Conservation (phyloP, 30 jellyfish, hydroid and myxozoan genomes). For the Clytia hemisphaerica region DNA sequence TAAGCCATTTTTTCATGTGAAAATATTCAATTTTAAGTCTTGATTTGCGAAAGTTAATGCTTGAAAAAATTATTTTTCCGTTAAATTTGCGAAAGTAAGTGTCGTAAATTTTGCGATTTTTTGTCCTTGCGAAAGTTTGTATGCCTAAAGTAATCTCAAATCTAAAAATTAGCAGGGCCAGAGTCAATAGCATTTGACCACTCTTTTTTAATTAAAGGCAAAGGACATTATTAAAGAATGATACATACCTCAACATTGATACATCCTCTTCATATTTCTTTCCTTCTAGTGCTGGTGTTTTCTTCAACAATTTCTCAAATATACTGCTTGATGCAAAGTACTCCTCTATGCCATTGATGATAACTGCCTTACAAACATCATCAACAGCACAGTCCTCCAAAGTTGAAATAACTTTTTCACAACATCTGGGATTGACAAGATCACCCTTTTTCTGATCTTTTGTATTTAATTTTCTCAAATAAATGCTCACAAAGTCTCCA, state of each 20-base stretch:
- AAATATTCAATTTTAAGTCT: too few species aligned
- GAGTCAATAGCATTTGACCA: too few species aligned
- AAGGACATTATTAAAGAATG: too few species aligned
- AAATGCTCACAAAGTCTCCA: constrained; percentile 45
- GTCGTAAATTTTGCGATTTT: too few species aligned
- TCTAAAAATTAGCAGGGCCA: too few species aligned
- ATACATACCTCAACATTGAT: constrained; percentile 58
- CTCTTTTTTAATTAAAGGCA: too few species aligned
- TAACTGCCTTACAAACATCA: constrained; percentile 42
- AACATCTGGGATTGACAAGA: constrained; percentile 49
- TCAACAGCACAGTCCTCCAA: constrained; percentile 58
- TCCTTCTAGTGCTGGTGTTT: constrained; percentile 41
- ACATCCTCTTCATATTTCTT: constrained; percentile 52
- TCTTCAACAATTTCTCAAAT: constrained; percentile 43
- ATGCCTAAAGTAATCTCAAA: too few species aligned
- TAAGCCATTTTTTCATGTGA: too few species aligned
- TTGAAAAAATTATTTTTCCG: too few species aligned
- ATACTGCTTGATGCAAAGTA: constrained; percentile 57
- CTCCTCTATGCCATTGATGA: constrained; percentile 75
- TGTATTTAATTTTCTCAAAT: constrained; percentile 27
- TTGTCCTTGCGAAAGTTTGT: too few species aligned
- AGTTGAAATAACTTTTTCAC: constrained; percentile 58
- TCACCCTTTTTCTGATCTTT: constrained; percentile 4
- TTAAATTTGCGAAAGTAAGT: too few species aligned
- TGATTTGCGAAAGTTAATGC: too few species aligned